Conservation (phyloP, 1,140 invertebrate genomes). For the Alviniconcha marisindica region DNA sequence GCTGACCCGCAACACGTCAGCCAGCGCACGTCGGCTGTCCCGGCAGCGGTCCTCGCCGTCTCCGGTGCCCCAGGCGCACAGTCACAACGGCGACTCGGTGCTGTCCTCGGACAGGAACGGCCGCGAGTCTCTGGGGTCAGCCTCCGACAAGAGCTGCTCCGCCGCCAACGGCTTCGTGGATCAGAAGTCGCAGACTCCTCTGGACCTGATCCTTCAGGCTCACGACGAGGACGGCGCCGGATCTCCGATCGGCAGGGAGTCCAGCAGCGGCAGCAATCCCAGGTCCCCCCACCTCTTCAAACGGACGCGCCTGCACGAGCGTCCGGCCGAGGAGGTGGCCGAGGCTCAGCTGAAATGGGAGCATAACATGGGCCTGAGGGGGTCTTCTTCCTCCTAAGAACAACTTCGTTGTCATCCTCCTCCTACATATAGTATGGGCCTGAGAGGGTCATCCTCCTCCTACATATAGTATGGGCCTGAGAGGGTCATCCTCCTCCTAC, state of each 20-base stretch:
- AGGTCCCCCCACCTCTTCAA: constrained; percentile 42
- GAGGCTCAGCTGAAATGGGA: constrained; percentile 48
- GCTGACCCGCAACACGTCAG: constrained; percentile 31
- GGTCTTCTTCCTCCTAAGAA: not conserved
- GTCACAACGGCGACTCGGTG: not conserved
- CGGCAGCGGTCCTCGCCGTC: not conserved
- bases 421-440: not conserved
- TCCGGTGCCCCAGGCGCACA: not conserved
- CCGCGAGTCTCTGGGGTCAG: not conserved
- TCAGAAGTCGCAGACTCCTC: not conserved
- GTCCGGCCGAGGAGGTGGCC: constrained; percentile 39
- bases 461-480: not conserved
- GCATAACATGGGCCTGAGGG: constrained; percentile 33
- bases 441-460: not conserved
- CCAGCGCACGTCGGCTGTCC: not conserved
- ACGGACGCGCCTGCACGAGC: constrained; percentile 43
- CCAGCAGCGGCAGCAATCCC: constrained; percentile 13
- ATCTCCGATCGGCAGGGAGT: not conserved
- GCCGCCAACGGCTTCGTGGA: not conserved
- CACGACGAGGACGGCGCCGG: not conserved
- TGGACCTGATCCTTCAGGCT: not conserved
- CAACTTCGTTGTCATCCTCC: not conserved
- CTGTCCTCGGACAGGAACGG: not conserved
- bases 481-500: not conserved
- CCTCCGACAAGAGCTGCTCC: not conserved